These are phyloP conservation scores for Zosterops hypoxanthus DNA, from an alignment of 2,113 vertebrate species.

Conservation along the genomic window DNA sequence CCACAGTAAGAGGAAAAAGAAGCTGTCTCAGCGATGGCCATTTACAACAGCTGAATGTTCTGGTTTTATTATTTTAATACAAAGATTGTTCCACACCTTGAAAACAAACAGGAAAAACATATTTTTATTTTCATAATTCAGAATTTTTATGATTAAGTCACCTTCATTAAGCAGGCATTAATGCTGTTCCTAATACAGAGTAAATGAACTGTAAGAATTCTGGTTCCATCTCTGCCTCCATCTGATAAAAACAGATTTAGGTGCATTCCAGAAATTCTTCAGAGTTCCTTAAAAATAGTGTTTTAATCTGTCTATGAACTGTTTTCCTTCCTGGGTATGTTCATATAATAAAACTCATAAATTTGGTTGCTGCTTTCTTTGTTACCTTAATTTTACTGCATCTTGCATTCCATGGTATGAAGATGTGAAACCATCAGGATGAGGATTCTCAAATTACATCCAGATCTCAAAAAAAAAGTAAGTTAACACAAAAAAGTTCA, in stretches of 20 bases:
- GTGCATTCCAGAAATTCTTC: neutral
- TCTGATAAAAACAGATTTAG: neutral
- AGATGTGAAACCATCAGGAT: neutral
- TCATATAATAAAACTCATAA: neutral
- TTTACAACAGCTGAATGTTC: neutral
- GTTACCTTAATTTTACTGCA: neutral
- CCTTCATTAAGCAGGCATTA: neutral
- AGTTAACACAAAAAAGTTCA: neutral
- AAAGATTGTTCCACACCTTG: neutral
- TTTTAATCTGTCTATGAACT: neutral
- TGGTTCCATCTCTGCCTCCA: neutral
- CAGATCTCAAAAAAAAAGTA: neutral
- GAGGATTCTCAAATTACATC: neutral
- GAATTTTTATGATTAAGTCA: neutral
- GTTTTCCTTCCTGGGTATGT: neutral
- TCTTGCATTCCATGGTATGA: neutral
- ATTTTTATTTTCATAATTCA: neutral
- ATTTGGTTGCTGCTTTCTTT: neutral
- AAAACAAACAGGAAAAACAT: neutral
- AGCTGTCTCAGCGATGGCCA: neutral
- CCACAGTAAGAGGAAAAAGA: neutral
- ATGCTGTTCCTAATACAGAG: neutral
- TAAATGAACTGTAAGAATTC: neutral
- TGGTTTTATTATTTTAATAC: neutral
- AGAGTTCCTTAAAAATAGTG: neutral